phyloP scores from a whole-genome alignment of 2,113 vertebrate species.

The Mohoua ochrocephala region DNA sequence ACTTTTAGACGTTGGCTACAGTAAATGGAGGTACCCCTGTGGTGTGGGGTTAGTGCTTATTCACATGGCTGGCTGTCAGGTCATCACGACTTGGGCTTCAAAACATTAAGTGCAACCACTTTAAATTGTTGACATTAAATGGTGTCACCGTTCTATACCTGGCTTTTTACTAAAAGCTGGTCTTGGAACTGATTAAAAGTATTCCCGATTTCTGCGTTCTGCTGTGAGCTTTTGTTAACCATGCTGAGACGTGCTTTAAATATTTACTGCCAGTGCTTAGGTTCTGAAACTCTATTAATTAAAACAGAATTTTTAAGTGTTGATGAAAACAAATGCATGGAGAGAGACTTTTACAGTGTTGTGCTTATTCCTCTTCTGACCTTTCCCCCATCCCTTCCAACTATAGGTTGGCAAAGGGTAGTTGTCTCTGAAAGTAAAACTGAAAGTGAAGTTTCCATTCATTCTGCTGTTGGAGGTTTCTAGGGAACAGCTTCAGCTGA shows the following conservation, averaged over 20 bases:
- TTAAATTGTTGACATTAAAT: not conserved
- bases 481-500: not conserved
- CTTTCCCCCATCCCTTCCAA: not conserved
- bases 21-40: not conserved
- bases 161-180: not conserved
- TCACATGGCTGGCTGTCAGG: not conserved
- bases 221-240: not conserved
- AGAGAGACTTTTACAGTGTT: not conserved
- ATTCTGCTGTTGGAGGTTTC: not conserved
- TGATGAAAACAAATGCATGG: not conserved
- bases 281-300: not conserved
- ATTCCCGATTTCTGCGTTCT: not conserved
- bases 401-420: rapidly evolving
- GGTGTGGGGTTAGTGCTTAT: not conserved
- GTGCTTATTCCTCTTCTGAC: not conserved
- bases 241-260: not conserved
- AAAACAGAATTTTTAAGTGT: not conserved
- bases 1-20: rapidly evolving
- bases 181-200: not conserved
- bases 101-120: not conserved
- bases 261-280: not conserved
- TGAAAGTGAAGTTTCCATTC: not conserved
- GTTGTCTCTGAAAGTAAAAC: not conserved
- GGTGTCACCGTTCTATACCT: not conserved
- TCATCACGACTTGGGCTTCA: not conserved